Base-by-base conservation (phyloP, 2,888 invertebrate species). In the Drosophila affinis region DNA sequence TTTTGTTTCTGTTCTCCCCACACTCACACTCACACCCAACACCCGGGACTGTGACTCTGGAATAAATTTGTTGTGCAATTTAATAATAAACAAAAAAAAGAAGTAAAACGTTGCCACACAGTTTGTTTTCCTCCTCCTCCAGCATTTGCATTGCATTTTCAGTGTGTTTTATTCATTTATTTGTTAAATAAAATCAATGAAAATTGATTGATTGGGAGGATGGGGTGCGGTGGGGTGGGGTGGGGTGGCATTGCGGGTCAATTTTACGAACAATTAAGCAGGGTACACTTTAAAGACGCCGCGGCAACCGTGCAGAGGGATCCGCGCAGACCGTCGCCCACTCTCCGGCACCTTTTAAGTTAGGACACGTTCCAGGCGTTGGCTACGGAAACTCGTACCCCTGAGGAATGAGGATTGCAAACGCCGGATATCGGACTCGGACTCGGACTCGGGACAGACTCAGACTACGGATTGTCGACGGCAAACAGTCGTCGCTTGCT, bases 181-280 rank as follows among this genome's bases (percentile, higher is more conserved):
- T 81, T 77, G 78, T 69, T 67, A 72, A 80, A 83, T 67, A 72
- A 81, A 75, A 70, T 67, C 78, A 78, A 75, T 71, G 67, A 54
- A 67, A 74, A 62, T 59, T 79, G 80, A 73, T 79, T 75, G 76
- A 47, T 53, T 32, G 52, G 21, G 51, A 6, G 21, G 5, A 18
- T 9, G 14, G 5, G 21, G 17, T 10, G 27, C 17, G 10, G 18
- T 21, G 21, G 21, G 21, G 21, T 21, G 21, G 21, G 3, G 21
- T 21, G 21, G 24, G 24, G 24, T 24, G 24, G 32, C 32, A 60
- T 78, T 85, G 60, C 85, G 52, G 81, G 81, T 85, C 81, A 81
- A 75, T 83, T 76, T 83, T 57, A 68, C 81, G 56, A 63, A 67
- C 72, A 80, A 84, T 84, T 84, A 84, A 80, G 61, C 81, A 48